Base-by-base conservation (phyloP, 2,888 invertebrate genomes). In the Venustoraphidia nigricollis region DNA sequence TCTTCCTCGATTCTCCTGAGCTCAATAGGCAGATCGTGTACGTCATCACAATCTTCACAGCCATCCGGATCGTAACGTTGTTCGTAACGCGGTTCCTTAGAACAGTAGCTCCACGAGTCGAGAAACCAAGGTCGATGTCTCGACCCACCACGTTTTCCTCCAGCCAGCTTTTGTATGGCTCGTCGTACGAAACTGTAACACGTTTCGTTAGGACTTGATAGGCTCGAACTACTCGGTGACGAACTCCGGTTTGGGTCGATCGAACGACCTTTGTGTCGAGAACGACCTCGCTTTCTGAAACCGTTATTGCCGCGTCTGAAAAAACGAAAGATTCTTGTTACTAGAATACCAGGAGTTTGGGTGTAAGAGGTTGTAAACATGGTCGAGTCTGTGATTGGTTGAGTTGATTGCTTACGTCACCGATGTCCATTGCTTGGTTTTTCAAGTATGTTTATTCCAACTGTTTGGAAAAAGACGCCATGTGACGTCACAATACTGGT, bases 181-280 rank as follows among this genome's bases (percentile, higher is more conserved):
- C 89, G 76, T 43, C 92, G 73, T 6, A 93, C 90, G 64, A 93
- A 93, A 58, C 91, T 91, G 67, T 93, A 93, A 64, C 93, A 93
- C 4, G 91, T 91, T 69, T 92, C 92, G 62, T 91, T 91, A 5
- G 92, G 92, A 53, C 89, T 90, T 45, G 90, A 90, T 37, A 91
- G 73, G 53, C 89, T 90, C 17, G 91, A 90, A 52, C 88, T 89
- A 57, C 89, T 88, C 14, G 82, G 83, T 1, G 77, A 77, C 11
- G 63, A 75, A 64, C 69, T 72, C 44, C 74, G 55, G 48, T 77
- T 66, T 4, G 81, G 81, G 61, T 81, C 81, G 48, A 79, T 79
- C 54, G 81, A 79, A 54, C 80, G 76, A 52, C 79, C 75, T 59
- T 72, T 76, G 56, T 69, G 68, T 46, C 67, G 62, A 50, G 63